phyloP scores from a whole-genome alignment of 2,113 vertebrate species.

The Hyperopisus bebe region DNA sequence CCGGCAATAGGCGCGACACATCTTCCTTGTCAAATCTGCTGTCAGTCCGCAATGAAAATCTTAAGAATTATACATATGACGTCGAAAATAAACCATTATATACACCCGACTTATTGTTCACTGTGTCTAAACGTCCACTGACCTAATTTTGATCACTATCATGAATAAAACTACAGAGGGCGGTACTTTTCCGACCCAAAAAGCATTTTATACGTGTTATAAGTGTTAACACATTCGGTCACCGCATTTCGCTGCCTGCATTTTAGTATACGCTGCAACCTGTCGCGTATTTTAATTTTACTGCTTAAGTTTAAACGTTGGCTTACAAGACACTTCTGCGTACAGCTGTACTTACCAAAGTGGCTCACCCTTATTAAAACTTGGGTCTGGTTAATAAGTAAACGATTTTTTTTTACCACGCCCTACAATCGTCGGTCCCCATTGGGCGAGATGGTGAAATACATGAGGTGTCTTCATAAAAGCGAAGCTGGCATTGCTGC shows the following conservation, averaged over 20 bases:
- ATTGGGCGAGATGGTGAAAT: background rate
- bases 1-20: background rate
- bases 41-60: background rate
- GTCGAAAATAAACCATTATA: background rate
- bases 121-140: background rate
- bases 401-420: background rate
- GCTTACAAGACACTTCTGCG: background rate
- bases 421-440: background rate
- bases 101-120: background rate
- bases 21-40: background rate
- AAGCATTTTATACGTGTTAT: background rate
- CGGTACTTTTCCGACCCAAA: background rate
- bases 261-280: background rate
- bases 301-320: background rate
- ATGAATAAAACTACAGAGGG: background rate
- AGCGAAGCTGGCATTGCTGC: background rate
- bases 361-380: background rate
- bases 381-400: background rate
- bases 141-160: background rate
- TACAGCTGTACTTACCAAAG: background rate
- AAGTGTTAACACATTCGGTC: background rate
- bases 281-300: background rate
- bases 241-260: background rate
- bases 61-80: background rate
- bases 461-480: background rate